A percentile compares a stretch with the other conserved stretches of the same genome.
phyloP scores from a whole-genome alignment of 35 echinoderm and acorn worm genomes.

The Apostichopus californicus region DNA sequence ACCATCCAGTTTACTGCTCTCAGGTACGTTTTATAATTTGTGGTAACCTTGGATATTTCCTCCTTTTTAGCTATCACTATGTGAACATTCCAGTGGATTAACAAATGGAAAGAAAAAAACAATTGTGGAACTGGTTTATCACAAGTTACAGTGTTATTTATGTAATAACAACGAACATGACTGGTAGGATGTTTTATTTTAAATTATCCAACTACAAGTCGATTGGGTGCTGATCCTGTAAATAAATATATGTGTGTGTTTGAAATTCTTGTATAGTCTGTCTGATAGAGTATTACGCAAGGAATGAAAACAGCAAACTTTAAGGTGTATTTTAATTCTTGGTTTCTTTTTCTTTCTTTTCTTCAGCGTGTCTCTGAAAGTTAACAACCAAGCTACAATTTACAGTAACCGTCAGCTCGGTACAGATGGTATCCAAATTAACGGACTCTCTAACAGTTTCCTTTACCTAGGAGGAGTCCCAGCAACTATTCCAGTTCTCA shows the following conservation, averaged over 20 bases:
- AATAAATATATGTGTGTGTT: too few relatives aligned
- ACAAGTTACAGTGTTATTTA: too few relatives aligned
- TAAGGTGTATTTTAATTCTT: too few relatives aligned
- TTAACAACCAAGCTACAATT: conserved; percentile 71
- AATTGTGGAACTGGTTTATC: background rate
- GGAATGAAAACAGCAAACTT: too few relatives aligned
- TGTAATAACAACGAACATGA: too few relatives aligned
- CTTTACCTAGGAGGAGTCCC: conserved; percentile 88
- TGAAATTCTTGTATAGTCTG: too few relatives aligned
- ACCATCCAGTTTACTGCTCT: conserved; percentile 80
- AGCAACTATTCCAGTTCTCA: conserved; percentile 68
- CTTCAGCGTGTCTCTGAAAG: conserved; percentile 78
- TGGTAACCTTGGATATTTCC: background rate
- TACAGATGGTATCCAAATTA: conserved; percentile 72
- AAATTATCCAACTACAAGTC: too few relatives aligned
- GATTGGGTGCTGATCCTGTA: too few relatives aligned
- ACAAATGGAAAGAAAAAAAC: background rate
- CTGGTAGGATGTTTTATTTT: too few relatives aligned
- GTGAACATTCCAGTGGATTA: background rate
- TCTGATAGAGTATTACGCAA: background rate
- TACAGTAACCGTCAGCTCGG: conserved; percentile 73
- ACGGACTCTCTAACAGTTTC: conserved; percentile 59
- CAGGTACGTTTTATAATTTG: conserved; percentile 60
- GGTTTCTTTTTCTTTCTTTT: background rate
- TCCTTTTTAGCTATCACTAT: background rate